Evolutionary conservation across 2,113 vertebrate species (phyloP).

Genomic region (Syngnathus floridae): DNA sequence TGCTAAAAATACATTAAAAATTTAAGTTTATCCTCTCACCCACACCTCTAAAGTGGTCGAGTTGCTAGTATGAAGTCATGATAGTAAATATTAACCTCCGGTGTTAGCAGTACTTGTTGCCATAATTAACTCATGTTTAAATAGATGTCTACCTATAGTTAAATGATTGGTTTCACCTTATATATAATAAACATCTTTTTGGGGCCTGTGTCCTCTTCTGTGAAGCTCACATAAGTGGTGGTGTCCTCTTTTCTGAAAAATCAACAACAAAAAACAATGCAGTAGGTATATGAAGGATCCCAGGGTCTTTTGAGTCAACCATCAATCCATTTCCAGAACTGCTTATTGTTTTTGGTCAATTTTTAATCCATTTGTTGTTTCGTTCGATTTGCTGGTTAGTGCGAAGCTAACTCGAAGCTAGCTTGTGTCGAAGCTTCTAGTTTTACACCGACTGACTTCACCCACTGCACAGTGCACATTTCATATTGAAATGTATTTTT

Average conservation of each 20-base stretch:
- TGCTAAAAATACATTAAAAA: too few species aligned
- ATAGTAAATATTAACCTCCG: neutral
- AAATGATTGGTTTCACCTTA: constrained; percentile 29
- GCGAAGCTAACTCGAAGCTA: too few species aligned
- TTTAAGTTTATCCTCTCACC: too few species aligned
- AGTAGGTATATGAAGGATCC: too few species aligned
- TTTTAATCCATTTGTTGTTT: too few species aligned
- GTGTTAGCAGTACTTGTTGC: neutral
- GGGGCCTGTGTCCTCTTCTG: constrained; percentile 36
- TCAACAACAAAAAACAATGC: neutral
- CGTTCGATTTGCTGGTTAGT: too few species aligned
- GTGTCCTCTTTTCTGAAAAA: constrained; percentile 34
- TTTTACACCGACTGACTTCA: neutral
- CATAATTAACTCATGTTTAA: neutral
- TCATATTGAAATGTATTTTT: too few species aligned
- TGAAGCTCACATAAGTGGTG: constrained; percentile 56
- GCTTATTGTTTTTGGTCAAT: too few species aligned
- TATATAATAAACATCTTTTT: constrained; percentile 40
- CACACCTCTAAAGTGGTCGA: neutral
- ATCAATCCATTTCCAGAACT: too few species aligned
- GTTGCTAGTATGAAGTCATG: neutral
- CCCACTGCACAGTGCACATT: too few species aligned
- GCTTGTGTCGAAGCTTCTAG: neutral
- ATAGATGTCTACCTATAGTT: neutral
- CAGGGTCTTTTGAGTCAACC: too few species aligned